Conservation (phyloP, 2,113 vertebrate species). For the Megaceryle torquata region DNA sequence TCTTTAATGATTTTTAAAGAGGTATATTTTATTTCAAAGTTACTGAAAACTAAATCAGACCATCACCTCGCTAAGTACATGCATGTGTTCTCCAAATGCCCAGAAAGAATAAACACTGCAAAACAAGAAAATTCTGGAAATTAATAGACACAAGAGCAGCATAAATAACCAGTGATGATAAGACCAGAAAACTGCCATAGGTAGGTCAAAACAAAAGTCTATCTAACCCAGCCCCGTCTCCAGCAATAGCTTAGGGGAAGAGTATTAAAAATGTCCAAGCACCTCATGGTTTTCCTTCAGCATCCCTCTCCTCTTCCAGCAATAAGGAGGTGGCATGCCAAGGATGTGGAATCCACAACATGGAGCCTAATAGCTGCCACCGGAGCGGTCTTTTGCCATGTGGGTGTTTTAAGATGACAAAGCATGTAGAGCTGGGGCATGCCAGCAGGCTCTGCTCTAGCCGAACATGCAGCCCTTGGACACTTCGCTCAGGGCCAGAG, state of each 20-base stretch:
- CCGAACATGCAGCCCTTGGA: rapidly evolving
- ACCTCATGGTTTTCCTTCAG: rapidly evolving
- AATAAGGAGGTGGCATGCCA: not conserved
- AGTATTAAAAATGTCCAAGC: not conserved
- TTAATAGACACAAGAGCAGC: not conserved
- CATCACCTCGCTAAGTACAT: not conserved
- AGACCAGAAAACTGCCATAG: not conserved
- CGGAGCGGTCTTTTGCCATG: not conserved
- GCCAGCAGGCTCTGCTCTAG: rapidly evolving
- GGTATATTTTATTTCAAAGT: not conserved
- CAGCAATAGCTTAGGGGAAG: not conserved
- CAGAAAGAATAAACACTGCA: not conserved
- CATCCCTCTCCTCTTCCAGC: not conserved
- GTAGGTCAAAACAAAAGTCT: not conserved
- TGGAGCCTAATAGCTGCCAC: not conserved
- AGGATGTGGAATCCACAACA: not conserved
- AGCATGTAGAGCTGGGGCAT: not conserved
- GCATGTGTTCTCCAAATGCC: conserved; percentile 11
- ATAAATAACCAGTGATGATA: not conserved
- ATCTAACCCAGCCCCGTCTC: not conserved
- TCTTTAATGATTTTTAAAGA: not conserved
- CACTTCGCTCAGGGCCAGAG: not conserved
- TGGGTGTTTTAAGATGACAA: not conserved
- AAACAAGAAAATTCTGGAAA: not conserved
- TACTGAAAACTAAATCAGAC: conserved; percentile 41